A percentile compares a stretch with the other conserved stretches of the same genome.
phyloP scores from a whole-genome alignment of 2,797 vertebrate genomes.

The Chrysocyon brachyurus region DNA sequence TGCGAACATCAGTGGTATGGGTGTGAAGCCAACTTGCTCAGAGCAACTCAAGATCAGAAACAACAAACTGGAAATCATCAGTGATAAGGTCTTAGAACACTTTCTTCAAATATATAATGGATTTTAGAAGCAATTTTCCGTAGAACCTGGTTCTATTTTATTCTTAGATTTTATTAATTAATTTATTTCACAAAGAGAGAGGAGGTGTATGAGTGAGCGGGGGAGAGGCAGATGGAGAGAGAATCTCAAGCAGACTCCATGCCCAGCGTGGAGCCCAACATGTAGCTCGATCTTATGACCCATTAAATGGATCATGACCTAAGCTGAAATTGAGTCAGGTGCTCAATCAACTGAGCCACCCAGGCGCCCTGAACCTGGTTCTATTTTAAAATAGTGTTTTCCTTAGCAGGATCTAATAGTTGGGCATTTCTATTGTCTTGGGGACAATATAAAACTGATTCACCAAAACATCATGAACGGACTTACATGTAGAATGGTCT shows the following conservation, averaged over 20 bases:
- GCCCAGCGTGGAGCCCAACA: neutral
- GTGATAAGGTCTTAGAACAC: neutral
- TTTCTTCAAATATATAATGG: neutral
- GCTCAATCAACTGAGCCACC: neutral
- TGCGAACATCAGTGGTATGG: neutral
- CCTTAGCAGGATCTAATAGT: neutral
- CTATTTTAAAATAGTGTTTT: neutral
- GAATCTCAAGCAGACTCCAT: neutral
- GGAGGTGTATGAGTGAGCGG: neutral
- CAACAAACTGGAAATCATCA: neutral
- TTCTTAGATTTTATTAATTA: neutral
- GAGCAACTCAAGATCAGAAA: neutral
- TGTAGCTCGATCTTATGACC: too few species aligned
- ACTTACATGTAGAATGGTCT: neutral
- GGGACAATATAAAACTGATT: neutral
- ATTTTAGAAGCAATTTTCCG: neutral
- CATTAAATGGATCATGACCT: neutral
- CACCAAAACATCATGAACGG: too few species aligned
- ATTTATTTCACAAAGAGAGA: too few species aligned
- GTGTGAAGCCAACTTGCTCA: neutral
- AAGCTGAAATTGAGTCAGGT: neutral
- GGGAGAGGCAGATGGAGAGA: neutral
- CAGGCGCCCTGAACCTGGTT: neutral
- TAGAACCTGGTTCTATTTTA: neutral
- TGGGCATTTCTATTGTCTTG: neutral